A percentile compares a stretch with the other conserved stretches of the same genome.
Evolutionary conservation across 2,888 invertebrate species (phyloP).

Genomic region (Esperia sulphurella): DNA sequence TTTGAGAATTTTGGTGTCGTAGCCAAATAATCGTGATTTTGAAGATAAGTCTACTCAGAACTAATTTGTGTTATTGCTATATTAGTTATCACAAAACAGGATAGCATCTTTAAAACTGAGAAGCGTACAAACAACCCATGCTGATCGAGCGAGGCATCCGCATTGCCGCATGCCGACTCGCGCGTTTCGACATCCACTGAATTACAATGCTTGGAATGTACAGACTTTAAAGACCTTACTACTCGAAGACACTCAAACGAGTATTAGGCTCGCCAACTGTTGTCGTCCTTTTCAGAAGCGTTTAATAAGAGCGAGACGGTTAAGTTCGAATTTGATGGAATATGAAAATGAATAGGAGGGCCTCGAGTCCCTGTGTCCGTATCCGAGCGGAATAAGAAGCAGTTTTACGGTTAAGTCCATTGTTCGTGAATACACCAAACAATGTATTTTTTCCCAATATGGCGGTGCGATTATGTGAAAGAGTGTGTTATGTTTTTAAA

Average conservation of each 20-base stretch:
- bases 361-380: slow-evolving; percentile 49
- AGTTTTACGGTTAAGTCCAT: slow-evolving; percentile 74
- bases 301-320: not conserved
- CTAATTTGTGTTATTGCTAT: too few relatives aligned
- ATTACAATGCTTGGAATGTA: slow-evolving; percentile 71
- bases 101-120: too few relatives aligned
- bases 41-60: too few relatives aligned
- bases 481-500: slow-evolving; percentile 69
- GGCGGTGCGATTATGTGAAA: slow-evolving; percentile 73
- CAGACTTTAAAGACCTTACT: slow-evolving; percentile 41
- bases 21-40: too few relatives aligned
- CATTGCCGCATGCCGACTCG: slow-evolving; percentile 67
- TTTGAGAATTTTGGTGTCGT: not conserved
- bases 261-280: too few relatives aligned
- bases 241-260: too few relatives aligned
- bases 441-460: slow-evolving; percentile 75
- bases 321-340: not conserved
- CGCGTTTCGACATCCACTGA: slow-evolving; percentile 71
- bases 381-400: slow-evolving; percentile 76
- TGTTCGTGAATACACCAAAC: slow-evolving; percentile 68
- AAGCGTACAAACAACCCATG: slow-evolving; percentile 38
- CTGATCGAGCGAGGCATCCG: slow-evolving; percentile 21
- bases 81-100: too few relatives aligned
- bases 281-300: not conserved
- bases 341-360: slow-evolving; percentile 1